Base-by-base conservation (phyloP, 1,140 invertebrate genomes). In the Antheraea mylitta region DNA sequence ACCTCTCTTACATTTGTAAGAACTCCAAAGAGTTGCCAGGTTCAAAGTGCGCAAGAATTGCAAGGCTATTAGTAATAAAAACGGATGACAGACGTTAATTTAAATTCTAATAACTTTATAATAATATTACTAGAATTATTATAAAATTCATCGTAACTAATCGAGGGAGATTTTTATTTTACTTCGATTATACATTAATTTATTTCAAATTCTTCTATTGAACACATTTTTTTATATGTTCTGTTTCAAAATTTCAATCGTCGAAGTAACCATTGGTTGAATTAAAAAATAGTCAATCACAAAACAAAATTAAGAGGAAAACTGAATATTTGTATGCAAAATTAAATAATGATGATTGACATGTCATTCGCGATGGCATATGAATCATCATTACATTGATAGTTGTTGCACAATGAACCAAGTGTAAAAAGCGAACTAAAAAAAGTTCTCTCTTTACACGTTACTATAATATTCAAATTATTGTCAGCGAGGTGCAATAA, bases 311-410 rank as follows among this genome's bases (percentile, higher is more conserved):
- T 36, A 70, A 78, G 87, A 87, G 88, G 89, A 90, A 92, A 77
- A 82, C 85, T 86, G 88, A 90, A 92, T 90, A 92, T 90, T 87
- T 90, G 88, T 91, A 72, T 82, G 82, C 89, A 75, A 79, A 71
- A 69, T 74, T 68, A 60, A 61, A 64, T 70, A 77, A 83, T 86
- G 89, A 80, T 91, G 85, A 83, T 79, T 83, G 75, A 73, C 77
- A 87, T 82, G 89, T 86, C 87, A 86, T 71, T 53, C 36, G 9
- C n/a, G 10, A 78, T 81, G 87, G 86, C 87, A 89, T 80, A 79
- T 76, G 63, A 82, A 82, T 87, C 83, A 87, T 76, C 86, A 90
- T 75, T 69, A 71, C 68, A 53, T 53, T 53, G 45, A 53, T 53
- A n/a, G 10, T 42, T 42, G 38, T 42, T 13, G 16, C 45, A 53